Base-by-base conservation (phyloP, 1,140 invertebrate species). In the Lepidurus arcticus region DNA sequence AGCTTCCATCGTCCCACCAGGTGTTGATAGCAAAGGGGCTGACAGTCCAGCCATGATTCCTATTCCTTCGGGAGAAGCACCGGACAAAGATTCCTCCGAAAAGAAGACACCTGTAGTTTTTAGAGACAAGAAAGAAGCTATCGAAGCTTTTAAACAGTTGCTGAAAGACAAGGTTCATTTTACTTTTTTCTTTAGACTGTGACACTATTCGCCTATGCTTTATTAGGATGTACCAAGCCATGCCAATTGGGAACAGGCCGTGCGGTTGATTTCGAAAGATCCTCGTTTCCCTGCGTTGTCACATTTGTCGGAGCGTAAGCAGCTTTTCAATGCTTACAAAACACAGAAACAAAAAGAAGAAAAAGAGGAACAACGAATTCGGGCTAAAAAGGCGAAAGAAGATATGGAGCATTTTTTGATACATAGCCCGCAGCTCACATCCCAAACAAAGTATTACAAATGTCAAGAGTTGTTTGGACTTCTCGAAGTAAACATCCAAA, bases 241-340 rank as follows among this genome's bases (percentile, higher is more conserved):
- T 86, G 91, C 95, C 0, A 91, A 93, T 0, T 99, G 98, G 98
- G 98, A 99, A 83, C 93, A 96, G 83, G 98, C 97, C 77, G 92
- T 98, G 0, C 98, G 98, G 86, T 88, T 98, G 82, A 97, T 99
- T 80, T 91, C 91, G 34, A 93, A 91, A 83, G 98, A 99, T 86
- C 90, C 92, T 1, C 88, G 96, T 5, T 99, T 98, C 87, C 91
- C 91, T n/a, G 91, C 92, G n/a, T 91, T 99, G 82, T 96, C 96
- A 83, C 95, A 96, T 81, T 87, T 98, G 0, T 98, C 96, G 86
- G 97, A 99, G 83, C 93, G 96, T 82, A 99, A 99, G 84, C 96
- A 98, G 85, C 95, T 95, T 0, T 99, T 99, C 83, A 98, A 99
- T 88, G 94, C 95, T 1, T 99, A 99, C 84, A 99, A 99, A 86